Base-by-base conservation (phyloP, 2,113 vertebrate species). In the Dendropsophus ebraccatus region DNA sequence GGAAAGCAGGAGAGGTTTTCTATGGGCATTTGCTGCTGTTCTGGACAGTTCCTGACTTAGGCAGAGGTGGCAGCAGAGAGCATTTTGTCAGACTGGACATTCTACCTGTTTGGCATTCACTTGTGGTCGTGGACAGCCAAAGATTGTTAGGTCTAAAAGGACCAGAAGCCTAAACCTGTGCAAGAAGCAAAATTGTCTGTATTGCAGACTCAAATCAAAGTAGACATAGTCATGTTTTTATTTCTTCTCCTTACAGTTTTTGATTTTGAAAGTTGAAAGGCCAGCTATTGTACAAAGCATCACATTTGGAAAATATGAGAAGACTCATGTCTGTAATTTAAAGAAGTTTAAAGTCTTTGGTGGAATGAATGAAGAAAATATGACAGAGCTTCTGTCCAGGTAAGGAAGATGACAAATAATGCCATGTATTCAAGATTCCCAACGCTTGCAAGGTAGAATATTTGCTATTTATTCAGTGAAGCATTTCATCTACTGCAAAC, bases 281-380 rank as follows among this genome's bases (percentile, higher is more conserved):
- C 97, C 98, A 80, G 97, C 98, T 5, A 96, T 99, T 81, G 97
- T 97, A 88, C 97, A 99, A 92, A 99, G 96, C 91, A 99, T 99
- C 90, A 99, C 97, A 0, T 99, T 99, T 89, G 98, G 98, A 87
- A 99, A 99, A 92, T 99, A 99, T 4, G 98, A 99, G 90, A 99
- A 99, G 92, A 99, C 98, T 0, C 98, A 99, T 2, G 98, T 99
- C 81, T 99, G 98, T 93, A 99, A 99, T 94, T 94, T 99, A 90
- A 99, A 99, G 94, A 99, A 99, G 90, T 99, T 99, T 90, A 99
- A 99, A 92, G 96, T 99, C 89, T 99, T 99, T 87, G 98, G 98
- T 89, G 98, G 98, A 47, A 99, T 99, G 98, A 99, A 97, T 87
- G 98, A 99, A 92, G 98, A 99, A 91, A 99, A 99, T 93, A 99